Conservation (phyloP, 1,140 invertebrate genomes). For the Panulirus ornatus region DNA sequence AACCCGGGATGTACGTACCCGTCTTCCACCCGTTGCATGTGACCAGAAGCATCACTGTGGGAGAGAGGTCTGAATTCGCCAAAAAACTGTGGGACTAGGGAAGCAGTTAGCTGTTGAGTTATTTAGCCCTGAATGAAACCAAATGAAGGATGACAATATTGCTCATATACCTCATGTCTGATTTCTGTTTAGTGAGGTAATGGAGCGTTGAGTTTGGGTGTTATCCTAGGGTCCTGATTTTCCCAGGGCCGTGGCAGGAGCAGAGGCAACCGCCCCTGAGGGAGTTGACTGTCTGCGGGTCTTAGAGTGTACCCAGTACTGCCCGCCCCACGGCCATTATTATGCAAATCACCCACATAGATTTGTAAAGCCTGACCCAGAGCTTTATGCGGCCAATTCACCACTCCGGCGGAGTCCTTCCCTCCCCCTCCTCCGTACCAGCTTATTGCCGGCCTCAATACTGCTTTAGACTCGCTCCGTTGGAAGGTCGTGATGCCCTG, state of each 20-base stretch:
- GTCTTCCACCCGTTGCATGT: no score
- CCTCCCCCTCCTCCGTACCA: background rate
- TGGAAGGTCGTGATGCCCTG: conserved; percentile 12
- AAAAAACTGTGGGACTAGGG: no score
- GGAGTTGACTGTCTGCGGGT: background rate
- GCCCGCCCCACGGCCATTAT: conserved; percentile 29
- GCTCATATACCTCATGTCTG: no score
- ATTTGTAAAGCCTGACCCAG: conserved; percentile 27
- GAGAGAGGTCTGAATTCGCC: no score
- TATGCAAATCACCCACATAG: conserved; percentile 50
- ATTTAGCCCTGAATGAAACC: no score
- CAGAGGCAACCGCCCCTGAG: background rate
- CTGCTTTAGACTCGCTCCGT: background rate
- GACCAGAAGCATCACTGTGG: no score
- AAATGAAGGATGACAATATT: no score
- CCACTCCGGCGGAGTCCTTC: background rate
- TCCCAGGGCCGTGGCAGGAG: background rate
- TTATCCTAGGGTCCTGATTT: no score
- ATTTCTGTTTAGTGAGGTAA: no score
- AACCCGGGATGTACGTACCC: no score
- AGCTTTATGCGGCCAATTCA: background rate
- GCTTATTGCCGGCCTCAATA: background rate
- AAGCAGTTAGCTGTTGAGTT: no score
- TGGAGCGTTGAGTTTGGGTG: no score
- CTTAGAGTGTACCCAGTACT: conserved; percentile 18